These are phyloP conservation scores for Hemicrepidius hirtus DNA, from an alignment of 2,888 invertebrate species.

Conservation along the genomic window DNA sequence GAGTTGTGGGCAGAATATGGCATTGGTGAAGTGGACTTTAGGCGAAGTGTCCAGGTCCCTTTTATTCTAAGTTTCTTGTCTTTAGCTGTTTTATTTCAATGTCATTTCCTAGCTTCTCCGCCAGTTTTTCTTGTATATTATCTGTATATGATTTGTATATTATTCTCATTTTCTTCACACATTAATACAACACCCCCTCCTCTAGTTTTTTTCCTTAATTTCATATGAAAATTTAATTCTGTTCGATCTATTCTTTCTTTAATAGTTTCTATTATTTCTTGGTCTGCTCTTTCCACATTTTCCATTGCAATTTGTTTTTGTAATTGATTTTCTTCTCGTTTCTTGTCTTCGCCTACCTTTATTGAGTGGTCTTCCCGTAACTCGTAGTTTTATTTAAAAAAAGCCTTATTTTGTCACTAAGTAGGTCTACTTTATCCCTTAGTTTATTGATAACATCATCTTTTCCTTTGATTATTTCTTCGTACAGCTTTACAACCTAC, in stretches of 20 bases:
- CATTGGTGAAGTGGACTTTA: too few species aligned
- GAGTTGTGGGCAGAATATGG: too few species aligned
- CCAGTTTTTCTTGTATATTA: not conserved
- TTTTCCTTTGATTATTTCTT: not conserved
- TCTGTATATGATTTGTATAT: too few species aligned
- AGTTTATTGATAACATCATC: not conserved
- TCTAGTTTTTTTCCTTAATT: constrained; percentile 5
- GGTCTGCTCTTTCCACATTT: too few species aligned
- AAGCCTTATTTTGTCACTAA: not conserved
- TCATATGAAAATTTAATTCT: not conserved
- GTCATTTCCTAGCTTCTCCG: not conserved
- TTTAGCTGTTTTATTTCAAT: not conserved
- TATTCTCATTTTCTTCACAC: constrained; percentile 4
- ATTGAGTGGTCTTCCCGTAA: too few species aligned
- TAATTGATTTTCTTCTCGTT: too few species aligned
- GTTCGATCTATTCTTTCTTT: constrained; percentile 1
- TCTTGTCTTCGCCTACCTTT: too few species aligned
- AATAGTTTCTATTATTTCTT: not conserved
- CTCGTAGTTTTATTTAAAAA: not conserved
- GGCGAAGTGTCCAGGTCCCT: too few species aligned
- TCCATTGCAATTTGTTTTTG: too few species aligned
- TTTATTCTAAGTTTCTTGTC: too few species aligned
- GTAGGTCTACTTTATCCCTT: not conserved
- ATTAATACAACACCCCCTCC: constrained; percentile 1
- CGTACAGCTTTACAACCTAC: not conserved